These are phyloP conservation scores for Alauda arvensis DNA, from an alignment of 2,797 vertebrate species.

Conservation along the genomic window DNA sequence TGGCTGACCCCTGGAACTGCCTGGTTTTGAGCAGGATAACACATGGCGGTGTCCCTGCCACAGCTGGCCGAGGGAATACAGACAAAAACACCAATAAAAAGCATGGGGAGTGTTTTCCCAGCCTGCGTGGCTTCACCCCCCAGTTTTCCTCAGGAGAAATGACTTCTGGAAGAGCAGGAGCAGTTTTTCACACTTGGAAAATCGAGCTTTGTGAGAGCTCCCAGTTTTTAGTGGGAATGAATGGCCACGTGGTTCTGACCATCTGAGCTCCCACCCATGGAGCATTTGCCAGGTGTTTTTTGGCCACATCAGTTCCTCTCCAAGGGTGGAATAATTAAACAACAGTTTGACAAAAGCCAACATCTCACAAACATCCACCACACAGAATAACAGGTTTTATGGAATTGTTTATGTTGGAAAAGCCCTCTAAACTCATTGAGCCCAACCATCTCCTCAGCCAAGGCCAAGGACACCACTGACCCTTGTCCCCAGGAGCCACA, in stretches of 20 bases:
- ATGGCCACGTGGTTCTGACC: not conserved
- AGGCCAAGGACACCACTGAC: not conserved
- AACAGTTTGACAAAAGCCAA: not conserved
- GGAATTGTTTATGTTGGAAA: not conserved
- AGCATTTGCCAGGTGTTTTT: not conserved
- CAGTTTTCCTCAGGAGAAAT: not conserved
- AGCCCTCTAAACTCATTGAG: not conserved
- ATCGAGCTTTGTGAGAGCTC: not conserved
- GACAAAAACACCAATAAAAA: not conserved
- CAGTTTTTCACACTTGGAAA: not conserved
- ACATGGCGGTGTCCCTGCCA: not conserved
- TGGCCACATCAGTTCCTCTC: not conserved
- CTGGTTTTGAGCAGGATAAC: not conserved
- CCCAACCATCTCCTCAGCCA: not conserved
- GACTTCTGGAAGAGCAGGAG: not conserved
- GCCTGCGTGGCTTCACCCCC: not conserved
- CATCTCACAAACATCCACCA: not conserved
- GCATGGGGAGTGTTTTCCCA: not conserved
- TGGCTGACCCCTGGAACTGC: accelerated
- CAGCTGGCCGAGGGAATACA: not conserved
- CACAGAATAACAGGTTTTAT: not conserved
- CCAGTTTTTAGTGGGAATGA: not conserved
- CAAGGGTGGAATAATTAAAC: not conserved
- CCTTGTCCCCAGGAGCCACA: not conserved
- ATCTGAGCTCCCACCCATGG: accelerated